Evolutionary conservation across 2,888 invertebrate genomes (phyloP), one percentile per base, ranked within the genome.

Genomic region (Deroplatys truncata): DNA sequence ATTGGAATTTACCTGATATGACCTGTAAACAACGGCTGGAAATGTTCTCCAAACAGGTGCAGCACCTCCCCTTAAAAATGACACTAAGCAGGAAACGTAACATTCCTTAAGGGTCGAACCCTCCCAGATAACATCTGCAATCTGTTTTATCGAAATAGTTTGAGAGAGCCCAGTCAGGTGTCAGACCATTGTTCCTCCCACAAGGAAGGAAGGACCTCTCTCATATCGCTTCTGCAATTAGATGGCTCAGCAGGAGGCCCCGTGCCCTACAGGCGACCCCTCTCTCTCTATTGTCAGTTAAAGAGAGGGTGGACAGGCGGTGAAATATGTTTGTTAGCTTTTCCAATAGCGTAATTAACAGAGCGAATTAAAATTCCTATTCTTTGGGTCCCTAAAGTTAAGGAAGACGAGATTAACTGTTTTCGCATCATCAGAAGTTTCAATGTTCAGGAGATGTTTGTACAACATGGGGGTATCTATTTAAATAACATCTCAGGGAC

Each of bases 321-420:
- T 88, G 88, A 88, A 84, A 88, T 88, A 88, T 88, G 88, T 84
- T 88, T 88, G 88, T 88, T 84, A 88, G 88, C 88, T 88, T 84
- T 84, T 56, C 88, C 28, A 88, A 88, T 88, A 88, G 84, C 72
- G 84, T 88, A 88, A 88, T 88, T 88, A 88, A 72, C 88, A 84
- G 31, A 28, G 56, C 84, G 82, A 86, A 86, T 86, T 86, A 86
- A 86, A 86, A 86, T 86, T 82, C 86, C 29, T 28, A 82, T 82
- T 82, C 82, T 56, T 43, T 43, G 43, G 43, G 13, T 43, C 43
- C 43, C 43, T 13, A 43, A 43, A 43, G 43, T 43, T 43, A 43
- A 43, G 13, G 43, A 43, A 43, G 7, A 13, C 13, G 43, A 13
- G 43, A 13, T 43, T 43, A 43, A 43, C 43, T 43, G 43, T 43